phyloP scores from a whole-genome alignment of 2,797 vertebrate species.

The Phylloscopus collybita region DNA sequence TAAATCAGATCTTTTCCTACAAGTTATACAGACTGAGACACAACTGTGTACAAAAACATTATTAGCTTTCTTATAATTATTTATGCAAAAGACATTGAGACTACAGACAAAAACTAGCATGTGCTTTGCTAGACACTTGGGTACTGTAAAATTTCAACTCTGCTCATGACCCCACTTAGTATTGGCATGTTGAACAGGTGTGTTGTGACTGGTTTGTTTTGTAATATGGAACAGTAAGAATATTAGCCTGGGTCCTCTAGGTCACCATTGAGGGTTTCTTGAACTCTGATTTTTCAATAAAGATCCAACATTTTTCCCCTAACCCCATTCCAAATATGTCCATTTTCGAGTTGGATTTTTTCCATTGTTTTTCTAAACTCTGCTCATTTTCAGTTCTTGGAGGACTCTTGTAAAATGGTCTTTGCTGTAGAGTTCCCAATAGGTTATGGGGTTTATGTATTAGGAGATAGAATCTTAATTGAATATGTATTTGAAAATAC shows the following conservation, averaged over 20 bases:
- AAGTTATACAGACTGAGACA: neutral
- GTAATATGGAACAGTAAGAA: neutral
- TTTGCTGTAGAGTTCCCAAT: neutral
- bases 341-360: neutral
- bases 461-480: neutral
- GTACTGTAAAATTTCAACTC: neutral
- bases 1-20: neutral
- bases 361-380: neutral
- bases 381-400: neutral
- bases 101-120: neutral
- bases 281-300: neutral
- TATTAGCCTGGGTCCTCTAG: neutral
- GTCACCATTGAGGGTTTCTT: neutral
- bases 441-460: neutral
- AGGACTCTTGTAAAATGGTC: neutral
- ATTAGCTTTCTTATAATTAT: neutral
- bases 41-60: neutral
- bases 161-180: neutral
- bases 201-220: neutral
- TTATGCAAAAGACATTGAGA: neutral
- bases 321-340: neutral
- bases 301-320: neutral
- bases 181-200: neutral
- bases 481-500: neutral
- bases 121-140: neutral